Conservation (phyloP, 2,113 vertebrate genomes). For the Entosphenus tridentatus region DNA sequence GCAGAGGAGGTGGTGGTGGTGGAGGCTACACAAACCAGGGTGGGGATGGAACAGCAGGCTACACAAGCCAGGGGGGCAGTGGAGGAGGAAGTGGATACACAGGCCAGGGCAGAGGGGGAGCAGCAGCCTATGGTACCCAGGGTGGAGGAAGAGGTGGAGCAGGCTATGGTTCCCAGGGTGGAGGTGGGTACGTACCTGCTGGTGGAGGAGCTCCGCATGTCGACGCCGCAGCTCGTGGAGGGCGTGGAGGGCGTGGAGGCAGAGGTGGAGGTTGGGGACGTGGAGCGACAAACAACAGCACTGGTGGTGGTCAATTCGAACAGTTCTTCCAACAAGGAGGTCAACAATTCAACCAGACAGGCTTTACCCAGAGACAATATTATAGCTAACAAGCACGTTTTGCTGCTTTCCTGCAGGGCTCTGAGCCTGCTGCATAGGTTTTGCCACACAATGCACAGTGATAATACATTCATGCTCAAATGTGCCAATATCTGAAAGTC, state of each 20-base stretch:
- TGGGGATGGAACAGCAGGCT: slow-evolving; percentile 20
- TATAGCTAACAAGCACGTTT: slow-evolving; percentile 37
- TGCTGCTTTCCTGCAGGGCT: neutral
- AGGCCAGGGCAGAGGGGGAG: slow-evolving; percentile 28
- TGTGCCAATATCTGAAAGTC: too few relatives aligned
- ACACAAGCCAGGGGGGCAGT: slow-evolving; percentile 16
- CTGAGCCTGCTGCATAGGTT: neutral
- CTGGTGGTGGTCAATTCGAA: slow-evolving; percentile 88
- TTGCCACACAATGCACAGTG: too few relatives aligned
- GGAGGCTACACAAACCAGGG: slow-evolving; percentile 24
- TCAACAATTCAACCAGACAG: slow-evolving; percentile 74
- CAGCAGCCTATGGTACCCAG: slow-evolving; percentile 18
- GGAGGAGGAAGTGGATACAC: slow-evolving; percentile 21
- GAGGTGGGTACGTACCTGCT: slow-evolving; percentile 27
- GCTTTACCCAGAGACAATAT: slow-evolving; percentile 75
- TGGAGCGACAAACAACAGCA: slow-evolving; percentile 57
- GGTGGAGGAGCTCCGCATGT: slow-evolving; percentile 30
- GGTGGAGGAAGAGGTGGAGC: slow-evolving; percentile 25
- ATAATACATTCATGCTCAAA: too few relatives aligned
- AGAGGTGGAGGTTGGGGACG: slow-evolving; percentile 55
- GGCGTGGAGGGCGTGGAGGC: slow-evolving; percentile 31
- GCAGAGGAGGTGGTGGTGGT: slow-evolving; percentile 30
- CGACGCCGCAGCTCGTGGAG: slow-evolving; percentile 24
- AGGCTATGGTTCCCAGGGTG: slow-evolving; percentile 29
- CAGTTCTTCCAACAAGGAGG: slow-evolving; percentile 98